Evolutionary conservation across 2,113 vertebrate genomes (phyloP).

Genomic region (Pan troglodytes): NHGRI_mPanTro3-v2.1_pri NC_072407.2:6583001-6583500

Average conservation of each 20-base stretch:
- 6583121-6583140: neutral
- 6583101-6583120: neutral
- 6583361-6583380: neutral
- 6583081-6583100: neutral
- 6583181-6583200: neutral
- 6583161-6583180: neutral
- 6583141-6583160: neutral
- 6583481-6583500: no score
- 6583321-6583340: fast-evolving
- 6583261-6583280: neutral
- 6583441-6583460: neutral
- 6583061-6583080: neutral
- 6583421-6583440: no score
- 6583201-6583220: neutral
- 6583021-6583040: neutral
- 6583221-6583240: neutral
- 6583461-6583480: neutral
- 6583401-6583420: neutral
- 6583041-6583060: neutral
- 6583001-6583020: neutral
- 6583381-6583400: fast-evolving
- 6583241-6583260: neutral
- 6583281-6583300: neutral
- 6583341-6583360: neutral
- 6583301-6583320: fast-evolving